Evolutionary conservation across 2,888 invertebrate species (phyloP).

Genomic region (Oxytorus armatus): DNA sequence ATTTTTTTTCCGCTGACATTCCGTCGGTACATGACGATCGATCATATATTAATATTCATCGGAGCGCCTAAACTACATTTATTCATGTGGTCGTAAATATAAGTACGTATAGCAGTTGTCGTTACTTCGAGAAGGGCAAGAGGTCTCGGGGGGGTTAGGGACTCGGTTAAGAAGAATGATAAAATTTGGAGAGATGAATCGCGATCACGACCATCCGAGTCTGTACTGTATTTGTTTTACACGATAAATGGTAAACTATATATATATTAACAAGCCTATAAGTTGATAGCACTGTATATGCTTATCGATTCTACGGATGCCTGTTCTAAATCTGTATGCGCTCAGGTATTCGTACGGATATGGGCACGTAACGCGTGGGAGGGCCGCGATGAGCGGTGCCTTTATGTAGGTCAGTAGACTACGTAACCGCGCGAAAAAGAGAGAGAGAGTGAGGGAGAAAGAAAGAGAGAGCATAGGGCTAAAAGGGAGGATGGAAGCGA

Average conservation of each 20-base stretch:
- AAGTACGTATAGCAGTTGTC: conserved; percentile 3
- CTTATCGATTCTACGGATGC: conserved; percentile 81
- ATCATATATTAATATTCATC: no score
- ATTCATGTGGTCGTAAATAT: conserved; percentile 4
- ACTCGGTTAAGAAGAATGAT: not conserved
- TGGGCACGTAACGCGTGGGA: conserved; percentile 72
- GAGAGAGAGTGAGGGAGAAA: not conserved
- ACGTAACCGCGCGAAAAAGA: conserved; percentile 72
- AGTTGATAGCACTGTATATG: conserved; percentile 78
- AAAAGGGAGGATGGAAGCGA: conserved; percentile 31
- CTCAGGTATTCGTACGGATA: conserved; percentile 77
- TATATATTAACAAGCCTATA: conserved; percentile 68
- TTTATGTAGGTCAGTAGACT: conserved; percentile 82
- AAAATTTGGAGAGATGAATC: conserved; percentile 37
- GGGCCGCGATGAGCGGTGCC: conserved; percentile 66
- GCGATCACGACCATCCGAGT: conserved; percentile 30
- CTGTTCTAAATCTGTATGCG: conserved; percentile 80
- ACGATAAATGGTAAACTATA: conserved; percentile 20
- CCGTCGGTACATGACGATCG: no score
- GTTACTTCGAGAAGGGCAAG: conserved; percentile 20
- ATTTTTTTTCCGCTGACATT: no score
- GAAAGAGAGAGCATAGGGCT: conserved; percentile 9
- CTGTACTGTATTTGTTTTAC: conserved; percentile 52
- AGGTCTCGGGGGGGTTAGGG: conserved; percentile 25
- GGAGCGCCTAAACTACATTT: not conserved